Evolutionary conservation across 1,140 invertebrate genomes (phyloP).

Genomic region (Choristoneura fumiferana): DNA sequence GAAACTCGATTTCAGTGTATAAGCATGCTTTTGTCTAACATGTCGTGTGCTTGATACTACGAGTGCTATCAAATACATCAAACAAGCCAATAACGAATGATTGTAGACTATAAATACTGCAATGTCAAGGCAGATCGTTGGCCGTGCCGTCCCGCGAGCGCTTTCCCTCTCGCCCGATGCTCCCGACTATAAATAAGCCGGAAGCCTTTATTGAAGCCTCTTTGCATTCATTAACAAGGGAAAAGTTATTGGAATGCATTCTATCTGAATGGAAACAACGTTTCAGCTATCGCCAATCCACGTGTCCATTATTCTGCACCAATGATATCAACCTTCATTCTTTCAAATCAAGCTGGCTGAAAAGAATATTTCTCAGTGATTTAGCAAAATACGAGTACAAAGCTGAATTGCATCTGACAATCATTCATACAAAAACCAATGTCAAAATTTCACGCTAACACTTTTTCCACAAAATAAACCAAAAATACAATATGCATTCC

Average conservation of each 20-base stretch:
- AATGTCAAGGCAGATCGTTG: conserved; percentile 66
- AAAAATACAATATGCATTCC: conserved; percentile 33
- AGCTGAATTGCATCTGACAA: not conserved
- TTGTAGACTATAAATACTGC: conserved; percentile 58
- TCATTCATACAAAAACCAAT: not conserved
- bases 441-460: not conserved
- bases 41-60: not conserved
- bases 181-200: conserved; percentile 46
- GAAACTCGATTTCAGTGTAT: too few relatives aligned
- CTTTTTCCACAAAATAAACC: conserved; percentile 33
- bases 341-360: too few relatives aligned
- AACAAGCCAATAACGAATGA: conserved; percentile 40
- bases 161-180: conserved; percentile 55
- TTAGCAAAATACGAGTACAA: too few relatives aligned
- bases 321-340: too few relatives aligned
- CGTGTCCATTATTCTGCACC: too few relatives aligned
- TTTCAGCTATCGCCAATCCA: not conserved
- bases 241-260: conserved; percentile 14
- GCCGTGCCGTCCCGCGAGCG: conserved; percentile 29
- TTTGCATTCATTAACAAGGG: conserved; percentile 1
- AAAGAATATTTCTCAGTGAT: too few relatives aligned
- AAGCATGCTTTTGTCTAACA: too few relatives aligned
- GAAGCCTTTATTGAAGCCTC: conserved; percentile 25
- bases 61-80: conserved; percentile 17
- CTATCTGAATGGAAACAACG: not conserved